These are phyloP conservation scores for Pipistrellus pipistrellus DNA, from an alignment of 2,797 vertebrate species.

Conservation along the genomic window DNA sequence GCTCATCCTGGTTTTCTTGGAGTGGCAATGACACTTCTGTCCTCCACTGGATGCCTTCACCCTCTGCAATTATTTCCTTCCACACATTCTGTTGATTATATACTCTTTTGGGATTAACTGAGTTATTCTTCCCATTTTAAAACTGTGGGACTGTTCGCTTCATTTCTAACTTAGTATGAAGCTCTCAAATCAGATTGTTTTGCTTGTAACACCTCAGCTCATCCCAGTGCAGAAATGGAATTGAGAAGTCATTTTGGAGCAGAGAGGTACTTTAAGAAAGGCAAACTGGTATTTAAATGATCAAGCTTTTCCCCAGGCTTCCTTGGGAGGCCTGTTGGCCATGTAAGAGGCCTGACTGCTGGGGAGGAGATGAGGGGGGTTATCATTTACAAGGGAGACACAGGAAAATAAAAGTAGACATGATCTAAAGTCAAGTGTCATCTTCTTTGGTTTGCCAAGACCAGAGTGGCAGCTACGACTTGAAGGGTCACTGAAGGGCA, in stretches of 20 bases:
- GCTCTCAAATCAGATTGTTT: neutral
- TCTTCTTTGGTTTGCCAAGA: neutral
- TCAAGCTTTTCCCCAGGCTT: neutral
- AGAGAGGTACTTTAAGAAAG: neutral
- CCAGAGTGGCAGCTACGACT: neutral
- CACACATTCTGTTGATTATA: neutral
- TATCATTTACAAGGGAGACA: neutral
- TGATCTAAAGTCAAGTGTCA: neutral
- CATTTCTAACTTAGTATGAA: neutral
- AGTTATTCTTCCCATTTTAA: neutral
- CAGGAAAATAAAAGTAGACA: neutral
- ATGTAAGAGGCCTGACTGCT: neutral
- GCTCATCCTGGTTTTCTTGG: neutral
- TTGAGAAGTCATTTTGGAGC: conserved; percentile 5
- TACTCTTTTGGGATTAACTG: neutral
- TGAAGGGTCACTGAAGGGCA: neutral
- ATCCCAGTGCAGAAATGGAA: neutral
- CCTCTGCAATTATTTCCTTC: neutral
- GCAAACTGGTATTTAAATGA: neutral
- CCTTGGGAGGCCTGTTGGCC: neutral
- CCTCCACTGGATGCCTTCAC: neutral
- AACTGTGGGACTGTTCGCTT: neutral
- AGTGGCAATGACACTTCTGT: neutral
- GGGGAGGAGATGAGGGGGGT: neutral
- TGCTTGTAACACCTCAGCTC: neutral